Percentiles rank a stretch among this genome's conserved stretches.
Evolutionary conservation across 2,113 vertebrate species (phyloP).

Genomic region (Hippocampus abdominalis): DNA sequence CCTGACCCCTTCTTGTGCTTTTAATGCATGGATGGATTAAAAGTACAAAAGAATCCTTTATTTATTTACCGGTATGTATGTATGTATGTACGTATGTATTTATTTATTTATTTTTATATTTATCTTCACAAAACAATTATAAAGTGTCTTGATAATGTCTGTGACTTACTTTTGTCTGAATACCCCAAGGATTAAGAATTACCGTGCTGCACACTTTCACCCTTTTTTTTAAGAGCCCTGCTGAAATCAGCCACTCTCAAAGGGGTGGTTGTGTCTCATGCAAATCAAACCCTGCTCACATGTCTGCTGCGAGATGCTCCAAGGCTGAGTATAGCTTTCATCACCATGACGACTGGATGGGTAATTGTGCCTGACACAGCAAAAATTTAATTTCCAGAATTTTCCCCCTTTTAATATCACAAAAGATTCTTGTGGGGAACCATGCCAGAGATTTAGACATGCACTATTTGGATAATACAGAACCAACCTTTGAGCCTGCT

Average conservation of each 20-base stretch:
- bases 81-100: too few relatives aligned
- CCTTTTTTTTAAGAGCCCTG: not conserved
- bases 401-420: not conserved
- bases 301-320: not conserved
- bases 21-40: not conserved
- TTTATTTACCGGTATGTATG: too few relatives aligned
- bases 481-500: not conserved
- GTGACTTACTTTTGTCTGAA: too few relatives aligned
- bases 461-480: not conserved
- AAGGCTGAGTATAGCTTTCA: not conserved
- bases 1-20: not conserved
- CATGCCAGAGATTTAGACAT: not conserved
- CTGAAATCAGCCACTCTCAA: not conserved
- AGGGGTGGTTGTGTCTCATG: not conserved
- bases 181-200: too few relatives aligned
- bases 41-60: not conserved
- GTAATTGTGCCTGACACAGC: not conserved
- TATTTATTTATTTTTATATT: too few relatives aligned
- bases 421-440: not conserved
- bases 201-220: not conserved
- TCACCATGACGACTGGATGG: not conserved
- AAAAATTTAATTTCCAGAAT: not conserved
- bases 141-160: too few relatives aligned
- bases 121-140: too few relatives aligned
- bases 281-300: not conserved